Conservation (phyloP, 92 coral and sea anemone genomes). For the Epizoanthus scotinus region DNA sequence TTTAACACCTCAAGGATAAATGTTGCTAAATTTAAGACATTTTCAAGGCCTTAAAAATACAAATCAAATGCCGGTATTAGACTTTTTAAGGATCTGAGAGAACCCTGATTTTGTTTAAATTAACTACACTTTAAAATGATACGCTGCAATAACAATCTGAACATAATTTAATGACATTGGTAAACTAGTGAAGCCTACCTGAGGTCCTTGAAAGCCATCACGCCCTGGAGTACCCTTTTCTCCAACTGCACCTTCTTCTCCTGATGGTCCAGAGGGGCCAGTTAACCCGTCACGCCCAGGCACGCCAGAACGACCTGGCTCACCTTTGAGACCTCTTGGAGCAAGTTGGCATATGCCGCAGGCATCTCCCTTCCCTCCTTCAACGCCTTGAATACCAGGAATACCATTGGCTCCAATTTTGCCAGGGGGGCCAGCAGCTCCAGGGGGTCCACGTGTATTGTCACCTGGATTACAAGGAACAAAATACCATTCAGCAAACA, state of each 20-base stretch:
- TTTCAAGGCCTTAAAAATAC: no score
- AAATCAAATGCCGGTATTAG: no score
- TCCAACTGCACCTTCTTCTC: constrained; percentile 62
- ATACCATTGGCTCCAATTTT: constrained; percentile 65
- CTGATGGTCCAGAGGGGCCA: constrained; percentile 62
- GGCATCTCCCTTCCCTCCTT: constrained; percentile 68
- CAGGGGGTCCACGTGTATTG: constrained; percentile 62
- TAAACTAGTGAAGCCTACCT: constrained; percentile 28
- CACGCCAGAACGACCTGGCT: constrained; percentile 55
- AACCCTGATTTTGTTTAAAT: no score
- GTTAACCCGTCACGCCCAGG: constrained; percentile 71
- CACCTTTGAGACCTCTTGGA: constrained; percentile 73
- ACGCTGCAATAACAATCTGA: neutral
- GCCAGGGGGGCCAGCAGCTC: constrained; percentile 59
- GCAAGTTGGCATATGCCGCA: constrained; percentile 58
- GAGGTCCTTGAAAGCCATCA: constrained; percentile 64
- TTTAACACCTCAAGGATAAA: no score
- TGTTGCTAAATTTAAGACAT: no score
- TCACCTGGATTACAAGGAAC: constrained; percentile 37
- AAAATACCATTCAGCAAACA: neutral
- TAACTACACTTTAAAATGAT: neutral
- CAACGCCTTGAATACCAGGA: constrained; percentile 55
- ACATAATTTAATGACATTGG: neutral
- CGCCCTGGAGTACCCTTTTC: constrained; percentile 63
- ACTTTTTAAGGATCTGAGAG: no score